Evolutionary conservation across 2,888 invertebrate genomes (phyloP).

Genomic region (Dicranocentrus wangi): DNA sequence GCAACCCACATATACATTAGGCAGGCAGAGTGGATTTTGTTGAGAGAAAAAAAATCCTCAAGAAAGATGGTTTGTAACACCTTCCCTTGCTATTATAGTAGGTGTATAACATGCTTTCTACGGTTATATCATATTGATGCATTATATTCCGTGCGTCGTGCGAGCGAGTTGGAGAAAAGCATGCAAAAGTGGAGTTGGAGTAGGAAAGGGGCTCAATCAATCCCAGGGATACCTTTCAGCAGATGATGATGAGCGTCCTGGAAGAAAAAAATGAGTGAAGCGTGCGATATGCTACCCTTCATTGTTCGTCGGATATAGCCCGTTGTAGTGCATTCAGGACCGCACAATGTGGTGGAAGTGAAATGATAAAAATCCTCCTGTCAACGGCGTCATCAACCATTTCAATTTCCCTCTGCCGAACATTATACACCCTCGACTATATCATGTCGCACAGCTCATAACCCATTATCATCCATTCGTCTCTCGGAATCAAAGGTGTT

Average conservation of each 20-base stretch:
- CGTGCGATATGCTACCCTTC: conserved; percentile 15
- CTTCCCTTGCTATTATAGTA: too few species aligned
- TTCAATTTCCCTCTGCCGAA: conserved; percentile 38
- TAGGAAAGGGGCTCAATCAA: conserved; percentile 28
- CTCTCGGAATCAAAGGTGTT: not conserved
- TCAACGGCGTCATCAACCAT: conserved; percentile 56
- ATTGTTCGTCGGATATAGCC: too few species aligned
- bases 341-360: conserved; percentile 29
- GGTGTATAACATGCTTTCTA: too few species aligned
- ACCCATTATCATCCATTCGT: too few species aligned
- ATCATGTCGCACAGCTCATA: not conserved
- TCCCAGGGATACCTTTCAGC: not conserved
- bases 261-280: conserved; percentile 27
- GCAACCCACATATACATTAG: too few species aligned
- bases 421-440: not conserved
- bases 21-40: too few species aligned
- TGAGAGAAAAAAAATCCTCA: too few species aligned
- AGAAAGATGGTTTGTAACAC: too few species aligned
- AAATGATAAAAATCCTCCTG: conserved; percentile 56
- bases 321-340: too few species aligned
- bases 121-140: too few species aligned
- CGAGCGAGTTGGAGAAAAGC: not conserved
- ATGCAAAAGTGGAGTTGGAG: conserved; percentile 2
- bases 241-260: conserved; percentile 1
- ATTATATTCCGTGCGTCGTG: too few species aligned